Conservation (phyloP, 1,140 invertebrate genomes). For the Eufriesea mexicana region DNA sequence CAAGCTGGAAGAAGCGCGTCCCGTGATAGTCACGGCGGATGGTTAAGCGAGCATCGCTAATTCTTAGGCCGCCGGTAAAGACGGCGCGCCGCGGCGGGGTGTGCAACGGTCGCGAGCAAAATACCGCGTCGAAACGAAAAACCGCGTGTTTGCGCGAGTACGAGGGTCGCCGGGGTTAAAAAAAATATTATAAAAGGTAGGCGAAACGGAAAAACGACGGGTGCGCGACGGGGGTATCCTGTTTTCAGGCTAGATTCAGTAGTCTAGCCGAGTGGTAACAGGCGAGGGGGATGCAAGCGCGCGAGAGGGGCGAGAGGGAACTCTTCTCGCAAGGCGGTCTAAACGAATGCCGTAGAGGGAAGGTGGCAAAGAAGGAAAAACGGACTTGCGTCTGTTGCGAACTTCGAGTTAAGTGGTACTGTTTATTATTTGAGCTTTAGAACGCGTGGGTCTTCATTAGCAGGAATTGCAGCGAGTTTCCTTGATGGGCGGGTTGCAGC, state of each 20-base stretch:
- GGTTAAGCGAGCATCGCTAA: slow-evolving; percentile 42
- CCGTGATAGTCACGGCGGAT: not conserved
- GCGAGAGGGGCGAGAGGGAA: not conserved
- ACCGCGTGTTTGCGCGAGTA: not conserved
- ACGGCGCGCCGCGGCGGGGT: not conserved
- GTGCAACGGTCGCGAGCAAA: not conserved
- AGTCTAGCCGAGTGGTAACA: not conserved
- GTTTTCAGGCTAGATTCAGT: slow-evolving; percentile 29
- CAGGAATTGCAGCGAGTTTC: slow-evolving; percentile 54
- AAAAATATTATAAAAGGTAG: slow-evolving; percentile 29
- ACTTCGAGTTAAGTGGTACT: slow-evolving; percentile 58
- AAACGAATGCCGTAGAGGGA: not conserved
- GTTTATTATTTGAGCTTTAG: slow-evolving; percentile 64
- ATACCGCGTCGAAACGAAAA: not conserved
- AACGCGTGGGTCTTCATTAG: slow-evolving; percentile 67
- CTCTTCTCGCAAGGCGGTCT: too few relatives aligned
- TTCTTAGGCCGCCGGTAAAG: slow-evolving; percentile 10
- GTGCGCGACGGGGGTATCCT: not conserved
- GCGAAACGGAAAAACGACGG: slow-evolving; percentile 8
- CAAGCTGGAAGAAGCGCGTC: not conserved
- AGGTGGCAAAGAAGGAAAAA: not conserved
- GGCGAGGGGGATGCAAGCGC: not conserved
- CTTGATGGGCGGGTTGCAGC: not conserved
- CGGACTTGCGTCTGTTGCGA: slow-evolving; percentile 29
- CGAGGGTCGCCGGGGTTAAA: not conserved